Conservation (phyloP, 37 sponge, comb jelly and placozoan genomes). For the Petrosia ficiformis region DNA sequence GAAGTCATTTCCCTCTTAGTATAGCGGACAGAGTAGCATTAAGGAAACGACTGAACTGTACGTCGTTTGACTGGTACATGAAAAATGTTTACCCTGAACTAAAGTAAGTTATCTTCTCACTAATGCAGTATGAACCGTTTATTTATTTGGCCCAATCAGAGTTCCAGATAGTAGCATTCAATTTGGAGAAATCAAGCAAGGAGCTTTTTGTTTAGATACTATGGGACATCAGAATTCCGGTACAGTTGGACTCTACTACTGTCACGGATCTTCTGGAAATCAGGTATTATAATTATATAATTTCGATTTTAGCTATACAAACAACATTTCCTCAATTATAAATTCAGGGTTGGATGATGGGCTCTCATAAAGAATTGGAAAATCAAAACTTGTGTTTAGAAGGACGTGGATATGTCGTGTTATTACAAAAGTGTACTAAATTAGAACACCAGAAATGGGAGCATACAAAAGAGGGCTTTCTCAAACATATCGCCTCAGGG, state of each 20-base stretch:
- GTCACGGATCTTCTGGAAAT: conserved; percentile 89
- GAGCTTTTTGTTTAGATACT: conserved; percentile 78
- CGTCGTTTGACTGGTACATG: conserved; percentile 89
- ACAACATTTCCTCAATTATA: no score
- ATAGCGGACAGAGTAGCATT: conserved; percentile 48
- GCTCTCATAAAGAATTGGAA: not conserved
- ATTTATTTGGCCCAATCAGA: conserved; percentile 16
- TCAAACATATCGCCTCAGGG: not conserved
- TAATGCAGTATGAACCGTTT: not conserved
- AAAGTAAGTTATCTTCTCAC: conserved; percentile 29
- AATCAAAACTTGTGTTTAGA: not conserved
- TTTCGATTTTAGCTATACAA: no score
- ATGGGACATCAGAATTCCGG: conserved; percentile 47
- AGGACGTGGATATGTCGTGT: not conserved
- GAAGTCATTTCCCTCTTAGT: conserved; percentile 14
- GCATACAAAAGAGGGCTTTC: not conserved
- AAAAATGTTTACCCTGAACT: conserved; percentile 87
- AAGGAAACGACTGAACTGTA: conserved; percentile 74
- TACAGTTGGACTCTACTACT: conserved; percentile 60
- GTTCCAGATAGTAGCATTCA: conserved; percentile 45
- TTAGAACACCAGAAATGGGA: conserved; percentile 39
- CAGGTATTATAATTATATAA: conserved; percentile 64
- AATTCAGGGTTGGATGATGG: no score
- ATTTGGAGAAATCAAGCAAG: conserved; percentile 63
- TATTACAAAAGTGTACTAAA: not conserved